phyloP scores from a whole-genome alignment of 2,797 vertebrate genomes.

The Leptoclinus maculatus region DNA sequence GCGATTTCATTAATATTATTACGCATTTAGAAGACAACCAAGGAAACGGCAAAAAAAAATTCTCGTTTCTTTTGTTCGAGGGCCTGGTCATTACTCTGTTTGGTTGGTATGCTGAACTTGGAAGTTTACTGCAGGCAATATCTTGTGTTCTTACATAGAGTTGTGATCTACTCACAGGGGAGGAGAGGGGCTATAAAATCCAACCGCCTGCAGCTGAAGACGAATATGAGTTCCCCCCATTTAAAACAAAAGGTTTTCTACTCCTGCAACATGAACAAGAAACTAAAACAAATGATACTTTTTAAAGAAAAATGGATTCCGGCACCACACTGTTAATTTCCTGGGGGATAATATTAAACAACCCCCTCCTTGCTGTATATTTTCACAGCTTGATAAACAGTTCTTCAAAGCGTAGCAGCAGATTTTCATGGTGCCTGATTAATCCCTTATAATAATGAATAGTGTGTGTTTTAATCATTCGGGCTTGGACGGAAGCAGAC shows the following conservation, averaged over 20 bases:
- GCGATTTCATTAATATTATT: constrained; percentile 66
- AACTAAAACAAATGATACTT: constrained; percentile 22
- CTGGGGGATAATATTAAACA: constrained; percentile 12
- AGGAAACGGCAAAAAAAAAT: constrained; percentile 46
- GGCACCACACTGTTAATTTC: not conserved
- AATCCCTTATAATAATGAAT: constrained; percentile 5
- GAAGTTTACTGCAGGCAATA: constrained; percentile 58
- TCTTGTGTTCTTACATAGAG: constrained; percentile 44
- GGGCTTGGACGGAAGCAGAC: not conserved
- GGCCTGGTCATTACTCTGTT: constrained; percentile 55
- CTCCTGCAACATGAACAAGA: constrained; percentile 37
- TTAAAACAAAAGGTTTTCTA: constrained; percentile 44
- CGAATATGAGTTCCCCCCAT: constrained; percentile 40
- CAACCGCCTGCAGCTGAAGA: constrained; percentile 55
- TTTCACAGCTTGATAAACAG: constrained; percentile 2
- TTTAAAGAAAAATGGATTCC: constrained; percentile 20
- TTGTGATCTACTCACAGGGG: constrained; percentile 63
- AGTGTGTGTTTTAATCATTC: constrained; percentile 14
- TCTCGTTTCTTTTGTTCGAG: constrained; percentile 31
- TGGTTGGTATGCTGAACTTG: constrained; percentile 41
- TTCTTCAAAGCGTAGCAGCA: constrained; percentile 11
- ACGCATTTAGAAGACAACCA: constrained; percentile 55
- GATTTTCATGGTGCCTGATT: not conserved
- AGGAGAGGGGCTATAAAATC: constrained; percentile 57
- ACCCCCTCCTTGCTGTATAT: constrained; percentile 1